These are phyloP conservation scores for Periplaneta americana DNA, from an alignment of 1,140 invertebrate genomes.

Conservation along the genomic window DNA sequence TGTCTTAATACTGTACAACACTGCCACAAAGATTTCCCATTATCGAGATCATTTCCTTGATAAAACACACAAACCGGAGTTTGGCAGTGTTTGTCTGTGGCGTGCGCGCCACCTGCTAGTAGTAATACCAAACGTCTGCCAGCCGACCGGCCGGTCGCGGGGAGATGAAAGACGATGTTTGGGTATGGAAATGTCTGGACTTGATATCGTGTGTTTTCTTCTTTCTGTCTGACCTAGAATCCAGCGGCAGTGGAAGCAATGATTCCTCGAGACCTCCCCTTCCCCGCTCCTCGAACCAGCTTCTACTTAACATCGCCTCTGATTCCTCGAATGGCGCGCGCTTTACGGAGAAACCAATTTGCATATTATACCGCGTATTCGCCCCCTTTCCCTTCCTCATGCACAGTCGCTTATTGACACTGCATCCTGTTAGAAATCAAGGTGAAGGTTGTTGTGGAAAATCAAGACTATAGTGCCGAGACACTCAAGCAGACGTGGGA, in stretches of 20 bases:
- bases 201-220: background rate
- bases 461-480: background rate
- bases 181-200: background rate
- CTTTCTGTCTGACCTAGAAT: background rate
- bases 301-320: background rate
- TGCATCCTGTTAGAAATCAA: background rate
- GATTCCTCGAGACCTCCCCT: background rate
- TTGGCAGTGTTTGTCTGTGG: background rate
- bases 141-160: too few relatives aligned
- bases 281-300: background rate
- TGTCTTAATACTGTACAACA: too few relatives aligned
- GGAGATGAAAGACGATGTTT: background rate
- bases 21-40: too few relatives aligned
- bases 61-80: too few relatives aligned
- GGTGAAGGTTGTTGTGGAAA: background rate
- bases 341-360: background rate
- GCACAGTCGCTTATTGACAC: background rate
- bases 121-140: background rate
- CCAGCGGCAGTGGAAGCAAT: background rate
- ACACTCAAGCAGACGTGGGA: background rate
- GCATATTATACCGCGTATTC: background rate
- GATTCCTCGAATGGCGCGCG: background rate
- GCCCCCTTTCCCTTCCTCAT: background rate
- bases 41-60: too few relatives aligned
- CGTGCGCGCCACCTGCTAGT: background rate